phyloP scores from a whole-genome alignment of 2,888 invertebrate genomes.

The Rutpela maculata region DNA sequence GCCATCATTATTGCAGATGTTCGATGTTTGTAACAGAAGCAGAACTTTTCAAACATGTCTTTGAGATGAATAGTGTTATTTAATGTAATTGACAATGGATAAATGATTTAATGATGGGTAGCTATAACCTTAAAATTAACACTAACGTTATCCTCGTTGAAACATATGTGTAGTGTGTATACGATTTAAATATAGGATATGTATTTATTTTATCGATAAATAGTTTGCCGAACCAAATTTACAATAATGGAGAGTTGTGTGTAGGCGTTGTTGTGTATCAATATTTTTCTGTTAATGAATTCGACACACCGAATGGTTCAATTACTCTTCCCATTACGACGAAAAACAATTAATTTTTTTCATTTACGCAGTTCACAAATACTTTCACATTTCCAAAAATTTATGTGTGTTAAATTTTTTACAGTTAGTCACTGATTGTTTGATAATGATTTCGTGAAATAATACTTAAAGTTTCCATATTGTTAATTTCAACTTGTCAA shows the following conservation, averaged over 20 bases:
- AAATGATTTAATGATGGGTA: constrained; percentile 28
- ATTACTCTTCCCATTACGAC: not conserved
- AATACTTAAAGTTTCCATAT: not conserved
- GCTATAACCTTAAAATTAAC: constrained; percentile 41
- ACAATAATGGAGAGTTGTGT: constrained; percentile 27
- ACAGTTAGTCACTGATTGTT: not conserved
- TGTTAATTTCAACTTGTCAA: not conserved
- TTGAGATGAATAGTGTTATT: not conserved
- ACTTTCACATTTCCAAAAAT: not conserved
- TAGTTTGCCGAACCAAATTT: constrained; percentile 37
- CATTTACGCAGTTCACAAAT: not conserved
- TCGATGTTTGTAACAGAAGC: constrained; percentile 55
- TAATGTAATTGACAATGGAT: constrained; percentile 25
- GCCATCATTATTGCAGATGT: constrained; percentile 56
- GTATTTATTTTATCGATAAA: constrained; percentile 44
- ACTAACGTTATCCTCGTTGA: constrained; percentile 28
- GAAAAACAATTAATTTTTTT: not conserved
- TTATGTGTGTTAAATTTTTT: not conserved
- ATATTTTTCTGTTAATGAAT: constrained; percentile 20
- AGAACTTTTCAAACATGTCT: constrained; percentile 54
- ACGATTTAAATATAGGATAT: constrained; percentile 42
- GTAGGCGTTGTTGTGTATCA: constrained; percentile 16
- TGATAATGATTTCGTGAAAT: not conserved
- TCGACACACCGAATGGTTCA: not conserved
- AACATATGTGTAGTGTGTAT: constrained; percentile 34